Percentiles rank a stretch among this genome's conserved stretches.
Evolutionary conservation across 30 jellyfish, hydroid and myxozoan genomes (phyloP).

Genomic region (Hydractinia symbiolongicarpus): DNA sequence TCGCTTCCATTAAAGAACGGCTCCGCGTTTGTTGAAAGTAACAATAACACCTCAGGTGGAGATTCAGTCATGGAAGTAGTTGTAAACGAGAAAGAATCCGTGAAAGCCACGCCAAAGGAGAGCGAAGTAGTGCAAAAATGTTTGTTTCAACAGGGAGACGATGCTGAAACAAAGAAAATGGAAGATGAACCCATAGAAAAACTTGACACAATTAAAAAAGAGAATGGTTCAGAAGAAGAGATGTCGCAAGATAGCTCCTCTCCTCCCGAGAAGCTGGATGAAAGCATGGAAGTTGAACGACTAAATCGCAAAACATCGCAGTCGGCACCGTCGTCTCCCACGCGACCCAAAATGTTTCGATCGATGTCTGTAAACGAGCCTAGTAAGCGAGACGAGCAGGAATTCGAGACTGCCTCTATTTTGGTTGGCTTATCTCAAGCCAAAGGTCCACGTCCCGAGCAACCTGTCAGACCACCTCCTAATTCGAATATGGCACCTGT

Average conservation of each 20-base stretch:
- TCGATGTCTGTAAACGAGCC: conserved; percentile 15
- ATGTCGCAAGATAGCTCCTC: not conserved
- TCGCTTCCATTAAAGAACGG: too few species aligned
- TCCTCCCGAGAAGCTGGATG: not conserved
- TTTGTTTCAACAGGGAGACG: too few species aligned
- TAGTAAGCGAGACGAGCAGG: conserved; percentile 18
- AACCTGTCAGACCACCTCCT: not conserved
- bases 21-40: too few species aligned
- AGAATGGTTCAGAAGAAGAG: not conserved
- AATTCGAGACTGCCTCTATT: conserved; percentile 30
- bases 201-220: not conserved
- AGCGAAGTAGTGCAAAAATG: too few species aligned
- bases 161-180: too few species aligned
- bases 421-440: conserved; percentile 31
- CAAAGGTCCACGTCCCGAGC: not conserved
- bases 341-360: conserved; percentile 18
- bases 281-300: not conserved
- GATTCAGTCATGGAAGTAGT: too few species aligned
- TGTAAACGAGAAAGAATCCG: too few species aligned
- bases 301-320: not conserved
- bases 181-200: not conserved
- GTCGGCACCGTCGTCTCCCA: conserved; percentile 35
- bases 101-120: too few species aligned
- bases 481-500: not conserved
- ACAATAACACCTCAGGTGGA: too few species aligned